Percentiles rank a stretch among this genome's conserved stretches.
phyloP scores from a whole-genome alignment of 2,113 vertebrate species.

The Cyanoramphus novaezelandiae region DNA sequence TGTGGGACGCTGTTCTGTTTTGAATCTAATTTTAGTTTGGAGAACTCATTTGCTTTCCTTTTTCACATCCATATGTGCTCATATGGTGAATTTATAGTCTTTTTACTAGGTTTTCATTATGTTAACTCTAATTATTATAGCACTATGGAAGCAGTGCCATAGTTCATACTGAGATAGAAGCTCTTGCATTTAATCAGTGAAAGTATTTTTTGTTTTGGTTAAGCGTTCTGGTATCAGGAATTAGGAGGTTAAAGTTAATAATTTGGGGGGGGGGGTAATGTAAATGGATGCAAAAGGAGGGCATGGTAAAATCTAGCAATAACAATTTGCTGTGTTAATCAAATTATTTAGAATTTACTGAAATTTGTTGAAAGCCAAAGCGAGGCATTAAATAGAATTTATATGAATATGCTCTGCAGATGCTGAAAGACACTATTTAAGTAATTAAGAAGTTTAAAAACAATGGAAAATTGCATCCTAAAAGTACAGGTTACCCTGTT shows the following conservation, averaged over 20 bases:
- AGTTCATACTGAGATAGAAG: constrained; percentile 8
- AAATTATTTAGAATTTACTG: background rate
- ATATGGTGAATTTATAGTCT: constrained; percentile 55
- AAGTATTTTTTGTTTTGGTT: background rate
- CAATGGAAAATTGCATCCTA: background rate
- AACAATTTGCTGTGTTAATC: background rate
- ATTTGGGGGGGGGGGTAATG: background rate
- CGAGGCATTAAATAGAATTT: background rate
- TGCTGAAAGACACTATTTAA: background rate
- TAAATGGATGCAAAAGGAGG: background rate
- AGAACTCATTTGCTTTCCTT: constrained; percentile 59
- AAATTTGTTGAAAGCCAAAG: background rate
- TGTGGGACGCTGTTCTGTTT: constrained; percentile 54
- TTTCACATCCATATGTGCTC: constrained; percentile 61
- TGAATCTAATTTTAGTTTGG: constrained; percentile 65
- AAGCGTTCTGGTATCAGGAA: background rate
- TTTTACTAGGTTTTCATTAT: constrained; percentile 62
- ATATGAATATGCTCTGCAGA: background rate
- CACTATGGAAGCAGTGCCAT: constrained; percentile 9
- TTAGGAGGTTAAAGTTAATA: background rate
- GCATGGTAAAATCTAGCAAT: background rate
- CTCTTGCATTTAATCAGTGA: background rate
- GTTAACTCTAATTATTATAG: constrained; percentile 57
- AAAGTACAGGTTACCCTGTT: background rate
- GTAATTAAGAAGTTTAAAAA: background rate